Evolutionary conservation across 1,140 invertebrate genomes (phyloP).

Genomic region (Drosophila navojoa): DNA sequence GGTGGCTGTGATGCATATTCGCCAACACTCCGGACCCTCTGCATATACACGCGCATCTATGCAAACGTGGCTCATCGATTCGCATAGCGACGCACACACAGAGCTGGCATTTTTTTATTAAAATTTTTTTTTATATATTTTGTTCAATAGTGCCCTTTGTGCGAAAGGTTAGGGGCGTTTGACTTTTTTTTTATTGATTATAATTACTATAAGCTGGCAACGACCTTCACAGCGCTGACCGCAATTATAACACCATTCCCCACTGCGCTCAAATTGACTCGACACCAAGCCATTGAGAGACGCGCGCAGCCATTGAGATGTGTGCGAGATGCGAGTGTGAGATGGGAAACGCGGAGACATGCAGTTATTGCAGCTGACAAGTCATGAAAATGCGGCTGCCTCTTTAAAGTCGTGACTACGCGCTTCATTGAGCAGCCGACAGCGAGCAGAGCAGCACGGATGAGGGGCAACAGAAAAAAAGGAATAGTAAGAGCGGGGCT

Average conservation of each 20-base stretch:
- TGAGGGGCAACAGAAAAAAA: background rate
- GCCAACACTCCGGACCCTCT: background rate
- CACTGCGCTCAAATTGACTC: slow-evolving; percentile 62
- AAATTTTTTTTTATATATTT: background rate
- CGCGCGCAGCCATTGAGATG: slow-evolving; percentile 2
- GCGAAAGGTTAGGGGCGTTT: slow-evolving; percentile 65
- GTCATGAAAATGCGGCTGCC: slow-evolving; percentile 45
- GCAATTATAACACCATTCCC: slow-evolving; percentile 34
- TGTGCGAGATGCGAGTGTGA: background rate
- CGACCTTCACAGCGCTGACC: slow-evolving; percentile 57
- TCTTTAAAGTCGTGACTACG: slow-evolving; percentile 50
- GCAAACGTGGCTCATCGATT: slow-evolving; percentile 72
- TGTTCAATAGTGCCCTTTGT: slow-evolving; percentile 54
- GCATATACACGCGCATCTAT: slow-evolving; percentile 39
- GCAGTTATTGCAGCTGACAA: slow-evolving; percentile 47
- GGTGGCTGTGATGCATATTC: background rate
- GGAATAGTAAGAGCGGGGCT: background rate
- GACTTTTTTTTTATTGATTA: slow-evolving; percentile 66
- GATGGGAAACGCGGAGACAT: background rate
- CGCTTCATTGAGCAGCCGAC: slow-evolving; percentile 72
- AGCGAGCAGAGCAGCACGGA: slow-evolving; percentile 15
- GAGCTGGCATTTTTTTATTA: slow-evolving; percentile 67
- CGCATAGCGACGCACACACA: slow-evolving; percentile 57
- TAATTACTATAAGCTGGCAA: slow-evolving; percentile 63
- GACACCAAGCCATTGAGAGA: slow-evolving; percentile 49